A percentile compares a stretch with the other conserved stretches of the same genome.
Conservation (phyloP, 2,113 vertebrate genomes). For the Callionymus lyra region DNA sequence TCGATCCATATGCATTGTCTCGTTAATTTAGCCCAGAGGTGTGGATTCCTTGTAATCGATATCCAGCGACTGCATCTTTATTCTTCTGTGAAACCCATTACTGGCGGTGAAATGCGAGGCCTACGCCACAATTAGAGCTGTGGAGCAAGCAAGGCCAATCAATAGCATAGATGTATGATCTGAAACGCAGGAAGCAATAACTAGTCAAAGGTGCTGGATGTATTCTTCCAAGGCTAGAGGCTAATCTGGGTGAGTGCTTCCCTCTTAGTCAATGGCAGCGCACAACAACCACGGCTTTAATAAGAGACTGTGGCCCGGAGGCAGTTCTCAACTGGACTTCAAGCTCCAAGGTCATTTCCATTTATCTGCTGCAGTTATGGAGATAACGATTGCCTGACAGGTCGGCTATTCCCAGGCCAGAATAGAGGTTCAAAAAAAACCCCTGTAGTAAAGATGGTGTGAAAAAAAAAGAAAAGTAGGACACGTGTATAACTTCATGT, state of each 20-base stretch:
- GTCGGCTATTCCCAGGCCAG: conserved; percentile 8
- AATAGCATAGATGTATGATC: conserved; percentile 63
- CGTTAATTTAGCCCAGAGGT: conserved; percentile 69
- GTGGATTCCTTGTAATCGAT: conserved; percentile 68
- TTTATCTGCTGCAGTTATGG: conserved; percentile 28
- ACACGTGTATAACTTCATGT: no score
- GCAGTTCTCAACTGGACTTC: conserved; percentile 7
- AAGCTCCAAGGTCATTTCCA: conserved; percentile 28
- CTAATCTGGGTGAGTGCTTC: conserved; percentile 49
- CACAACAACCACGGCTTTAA: conserved; percentile 20
- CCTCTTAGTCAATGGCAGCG: conserved; percentile 30
- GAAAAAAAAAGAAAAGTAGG: no score
- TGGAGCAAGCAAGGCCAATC: conserved; percentile 58
- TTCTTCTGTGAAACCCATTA: conserved; percentile 71
- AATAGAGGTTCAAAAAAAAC: no score
- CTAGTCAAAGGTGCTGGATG: conserved; percentile 46
- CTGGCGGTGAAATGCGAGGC: conserved; percentile 63
- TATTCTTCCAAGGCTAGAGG: conserved; percentile 59
- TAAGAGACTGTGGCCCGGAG: conserved; percentile 16
- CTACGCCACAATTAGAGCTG: conserved; percentile 62
- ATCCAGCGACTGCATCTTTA: conserved; percentile 66
- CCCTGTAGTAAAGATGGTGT: no score
- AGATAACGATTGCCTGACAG: conserved; percentile 23
- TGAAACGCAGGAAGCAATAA: conserved; percentile 57
- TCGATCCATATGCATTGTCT: conserved; percentile 69